A percentile compares a stretch with the other conserved stretches of the same genome.
phyloP scores from a whole-genome alignment of 2,113 vertebrate genomes.

The Patagioenas fasciata region DNA sequence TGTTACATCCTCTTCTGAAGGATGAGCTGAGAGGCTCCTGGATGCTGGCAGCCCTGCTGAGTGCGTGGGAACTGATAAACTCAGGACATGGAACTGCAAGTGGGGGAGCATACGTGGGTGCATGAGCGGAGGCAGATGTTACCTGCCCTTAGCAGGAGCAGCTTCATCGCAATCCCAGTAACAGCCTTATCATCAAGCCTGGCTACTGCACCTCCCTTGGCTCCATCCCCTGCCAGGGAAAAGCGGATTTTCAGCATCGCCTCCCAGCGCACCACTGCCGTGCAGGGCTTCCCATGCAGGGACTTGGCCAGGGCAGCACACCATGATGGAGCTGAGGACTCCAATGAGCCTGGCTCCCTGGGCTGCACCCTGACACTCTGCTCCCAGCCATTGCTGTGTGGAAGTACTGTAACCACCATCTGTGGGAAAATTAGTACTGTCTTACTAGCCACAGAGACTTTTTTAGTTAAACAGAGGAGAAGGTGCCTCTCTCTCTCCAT shows the following conservation, averaged over 20 bases:
- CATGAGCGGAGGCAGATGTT: accelerated
- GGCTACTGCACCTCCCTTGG: background rate
- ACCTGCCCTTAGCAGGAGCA: background rate
- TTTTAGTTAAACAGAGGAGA: accelerated
- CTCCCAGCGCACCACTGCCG: accelerated
- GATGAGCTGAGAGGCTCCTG: background rate
- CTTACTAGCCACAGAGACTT: background rate
- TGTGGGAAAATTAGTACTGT: background rate
- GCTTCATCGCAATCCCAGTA: background rate
- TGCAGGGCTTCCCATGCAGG: background rate
- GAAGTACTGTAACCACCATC: background rate
- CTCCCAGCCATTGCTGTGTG: background rate
- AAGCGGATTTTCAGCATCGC: background rate
- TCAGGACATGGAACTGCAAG: background rate
- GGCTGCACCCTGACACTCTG: background rate
- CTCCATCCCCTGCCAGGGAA: background rate
- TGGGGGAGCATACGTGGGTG: accelerated
- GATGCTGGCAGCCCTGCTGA: background rate
- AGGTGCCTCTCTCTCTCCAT: background rate
- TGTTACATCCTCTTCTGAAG: background rate
- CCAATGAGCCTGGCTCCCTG: accelerated
- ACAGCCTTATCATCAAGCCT: background rate
- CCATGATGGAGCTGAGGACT: background rate
- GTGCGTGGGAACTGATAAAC: background rate
- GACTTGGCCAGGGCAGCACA: background rate